Conservation (phyloP, 2,113 vertebrate species). For the Spheniscus mendiculus region DNA sequence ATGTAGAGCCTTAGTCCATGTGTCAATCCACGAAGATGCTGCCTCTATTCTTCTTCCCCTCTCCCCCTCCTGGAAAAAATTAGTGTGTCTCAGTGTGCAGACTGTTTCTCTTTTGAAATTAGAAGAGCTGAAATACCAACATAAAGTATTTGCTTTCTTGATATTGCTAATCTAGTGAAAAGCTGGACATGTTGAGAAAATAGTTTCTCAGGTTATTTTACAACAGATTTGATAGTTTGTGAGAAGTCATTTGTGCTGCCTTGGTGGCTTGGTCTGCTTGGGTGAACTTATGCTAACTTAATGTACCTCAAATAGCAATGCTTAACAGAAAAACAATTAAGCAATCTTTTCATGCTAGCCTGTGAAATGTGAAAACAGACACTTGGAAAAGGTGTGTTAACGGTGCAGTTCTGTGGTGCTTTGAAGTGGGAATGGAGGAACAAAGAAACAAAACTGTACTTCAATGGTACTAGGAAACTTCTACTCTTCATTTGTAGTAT, state of each 20-base stretch:
- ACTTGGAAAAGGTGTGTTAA: neutral
- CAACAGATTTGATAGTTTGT: neutral
- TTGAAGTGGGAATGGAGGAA: neutral
- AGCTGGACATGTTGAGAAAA: neutral
- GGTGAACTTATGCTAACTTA: neutral
- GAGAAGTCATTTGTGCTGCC: neutral
- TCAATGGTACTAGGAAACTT: neutral
- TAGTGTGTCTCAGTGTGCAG: neutral
- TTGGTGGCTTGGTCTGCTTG: neutral
- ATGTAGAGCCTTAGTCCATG: neutral
- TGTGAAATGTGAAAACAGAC: neutral
- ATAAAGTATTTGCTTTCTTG: neutral
- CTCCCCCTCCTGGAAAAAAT: neutral
- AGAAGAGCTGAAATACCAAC: neutral
- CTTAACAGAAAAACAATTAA: neutral
- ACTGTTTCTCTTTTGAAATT: neutral
- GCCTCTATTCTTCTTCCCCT: neutral
- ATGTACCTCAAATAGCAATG: neutral
- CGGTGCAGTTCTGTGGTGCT: neutral
- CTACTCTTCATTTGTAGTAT: neutral
- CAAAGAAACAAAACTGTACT: neutral
- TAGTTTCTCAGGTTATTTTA: neutral
- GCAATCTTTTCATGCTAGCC: neutral
- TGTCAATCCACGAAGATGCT: neutral
- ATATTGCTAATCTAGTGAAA: neutral